Conservation (phyloP, 2,888 invertebrate species). For the Harpagoxenus sublaevis region DNA sequence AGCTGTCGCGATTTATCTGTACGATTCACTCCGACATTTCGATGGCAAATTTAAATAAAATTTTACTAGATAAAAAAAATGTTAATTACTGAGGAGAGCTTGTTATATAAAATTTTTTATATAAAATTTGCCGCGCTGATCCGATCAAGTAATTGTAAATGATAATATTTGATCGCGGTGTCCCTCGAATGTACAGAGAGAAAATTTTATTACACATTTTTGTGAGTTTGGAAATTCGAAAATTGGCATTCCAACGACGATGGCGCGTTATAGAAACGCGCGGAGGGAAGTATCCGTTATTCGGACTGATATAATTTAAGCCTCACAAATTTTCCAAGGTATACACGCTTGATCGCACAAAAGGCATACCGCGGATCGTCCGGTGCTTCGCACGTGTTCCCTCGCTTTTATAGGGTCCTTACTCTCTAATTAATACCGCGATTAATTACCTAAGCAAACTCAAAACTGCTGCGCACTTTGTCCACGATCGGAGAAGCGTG, state of each 20-base stretch:
- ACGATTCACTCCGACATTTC: constrained; percentile 40
- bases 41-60: constrained; percentile 29
- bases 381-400: constrained; percentile 31
- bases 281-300: constrained; percentile 2
- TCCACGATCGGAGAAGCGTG: constrained; percentile 46
- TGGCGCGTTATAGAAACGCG: neutral
- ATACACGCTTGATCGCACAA: constrained; percentile 53
- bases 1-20: constrained; percentile 12
- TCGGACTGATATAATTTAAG: constrained; percentile 37
- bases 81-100: constrained; percentile 34
- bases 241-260: neutral
- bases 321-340: constrained; percentile 30
- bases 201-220: constrained; percentile 5
- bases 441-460: constrained; percentile 52
- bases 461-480: constrained; percentile 35
- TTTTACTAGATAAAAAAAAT: neutral
- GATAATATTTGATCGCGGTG: constrained; percentile 12
- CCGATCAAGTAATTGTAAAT: constrained; percentile 21
- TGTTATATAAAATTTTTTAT: constrained; percentile 4
- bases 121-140: constrained; percentile 31
- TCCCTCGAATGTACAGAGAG: neutral
- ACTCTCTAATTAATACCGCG: constrained; percentile 46
- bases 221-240: constrained; percentile 19
- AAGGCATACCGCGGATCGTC: constrained; percentile 31
- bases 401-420: constrained; percentile 32